Evolutionary conservation across 2,113 vertebrate genomes (phyloP), one percentile per base, ranked within the genome.

Genomic region (Notothenia coriiceps): DNA sequence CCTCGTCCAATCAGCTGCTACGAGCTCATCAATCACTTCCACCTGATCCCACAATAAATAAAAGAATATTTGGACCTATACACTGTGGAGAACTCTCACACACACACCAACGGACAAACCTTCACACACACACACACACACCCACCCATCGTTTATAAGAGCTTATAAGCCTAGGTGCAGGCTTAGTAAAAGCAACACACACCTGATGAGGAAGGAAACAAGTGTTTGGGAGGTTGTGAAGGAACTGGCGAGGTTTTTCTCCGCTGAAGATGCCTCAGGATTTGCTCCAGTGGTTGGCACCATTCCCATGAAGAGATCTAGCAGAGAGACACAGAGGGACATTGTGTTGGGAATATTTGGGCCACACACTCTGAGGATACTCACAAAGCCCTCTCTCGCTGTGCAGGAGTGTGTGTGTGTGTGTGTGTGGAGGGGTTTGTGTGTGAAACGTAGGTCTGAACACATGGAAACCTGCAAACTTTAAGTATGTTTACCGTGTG

Each of bases 1-100:
- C 79, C 40, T 44, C 7, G 60, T 35, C 80, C 29, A 59, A 59
- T 64, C 70, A 40, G 66, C 68, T 64, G 35, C 59, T 47, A 35
- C 35, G 56, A 46, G n/a, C 68, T 35, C 66, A 44, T 62, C 65
- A 57, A 17, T 40, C 5, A 14, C 79, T 65, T 50, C 50, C 74
- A 79, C 55, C 17, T 60, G 52, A 73, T 47, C 54, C 65, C 17
- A 59, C 15, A 71, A 15, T 25, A 25, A 67, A 51, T n/a, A 70
- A 56, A 66, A 43, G n/a, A 46, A 55, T 44, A 71, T 62, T 17
- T 71, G 83, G 85, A 88, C 80, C 77, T 82, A n/a, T 15, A 78
- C 82, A 83, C 77, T 83, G 85, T 89, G 87, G 84, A 85, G 61
- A 74, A 81, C 78, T 78, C 70, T 67, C n/a, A n/a, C 62, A 70